Evolutionary conservation across 2,113 vertebrate genomes (phyloP).

Genomic region (Syrrhaptes paradoxus): DNA sequence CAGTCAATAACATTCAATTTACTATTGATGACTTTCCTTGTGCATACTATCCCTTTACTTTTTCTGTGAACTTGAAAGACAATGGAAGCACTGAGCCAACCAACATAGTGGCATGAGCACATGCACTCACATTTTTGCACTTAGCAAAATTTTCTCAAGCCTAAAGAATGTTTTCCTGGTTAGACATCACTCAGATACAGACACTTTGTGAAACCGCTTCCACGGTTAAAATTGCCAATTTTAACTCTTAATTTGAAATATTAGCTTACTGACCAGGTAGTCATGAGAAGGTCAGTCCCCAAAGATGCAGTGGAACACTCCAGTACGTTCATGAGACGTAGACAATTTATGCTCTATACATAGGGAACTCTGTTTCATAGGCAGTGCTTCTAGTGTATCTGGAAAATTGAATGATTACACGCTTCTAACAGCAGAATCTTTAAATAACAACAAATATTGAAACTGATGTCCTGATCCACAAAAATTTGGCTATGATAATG

Average conservation of each 20-base stretch:
- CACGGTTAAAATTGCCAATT: neutral
- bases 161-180: neutral
- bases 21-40: constrained; percentile 20
- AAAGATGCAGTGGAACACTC: neutral
- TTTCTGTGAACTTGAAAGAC: neutral
- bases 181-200: neutral
- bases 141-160: neutral
- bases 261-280: neutral
- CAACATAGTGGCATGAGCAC: accelerated
- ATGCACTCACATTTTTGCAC: neutral
- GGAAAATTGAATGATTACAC: neutral
- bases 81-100: neutral
- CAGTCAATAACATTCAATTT: constrained; percentile 48
- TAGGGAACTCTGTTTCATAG: neutral
- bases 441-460: neutral
- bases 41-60: neutral
- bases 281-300: neutral
- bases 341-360: neutral
- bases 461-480: neutral
- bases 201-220: neutral
- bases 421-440: neutral
- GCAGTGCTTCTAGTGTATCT: neutral
- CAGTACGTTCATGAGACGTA: neutral
- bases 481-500: neutral
- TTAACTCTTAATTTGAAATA: neutral